Evolutionary conservation across 35 echinoderm and acorn worm genomes (phyloP).

Genomic region (Patiria miniata): DNA sequence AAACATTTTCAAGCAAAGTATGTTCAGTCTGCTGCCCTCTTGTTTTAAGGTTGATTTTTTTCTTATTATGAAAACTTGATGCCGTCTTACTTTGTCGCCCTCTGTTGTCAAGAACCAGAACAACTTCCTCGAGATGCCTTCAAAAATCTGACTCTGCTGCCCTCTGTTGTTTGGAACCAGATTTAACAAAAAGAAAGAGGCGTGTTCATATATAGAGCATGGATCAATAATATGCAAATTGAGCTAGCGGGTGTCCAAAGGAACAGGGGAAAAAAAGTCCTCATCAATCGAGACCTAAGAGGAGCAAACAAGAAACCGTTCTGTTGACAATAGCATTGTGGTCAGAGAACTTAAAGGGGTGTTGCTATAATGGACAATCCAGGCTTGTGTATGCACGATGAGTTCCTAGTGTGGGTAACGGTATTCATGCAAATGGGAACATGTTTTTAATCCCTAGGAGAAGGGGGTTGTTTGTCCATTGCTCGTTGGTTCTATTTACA

Average conservation of each 20-base stretch:
- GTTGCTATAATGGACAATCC: background rate
- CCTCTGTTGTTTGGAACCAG: no score
- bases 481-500: background rate
- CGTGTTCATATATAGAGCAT: background rate
- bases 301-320: background rate
- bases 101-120: no score
- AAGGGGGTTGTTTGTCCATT: background rate
- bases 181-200: no score
- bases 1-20: no score
- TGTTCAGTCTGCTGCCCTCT: no score
- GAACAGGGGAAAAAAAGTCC: background rate
- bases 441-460: background rate
- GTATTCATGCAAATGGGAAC: background rate
- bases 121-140: no score
- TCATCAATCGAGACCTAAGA: background rate
- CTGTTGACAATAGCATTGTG: background rate
- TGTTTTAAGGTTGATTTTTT: no score
- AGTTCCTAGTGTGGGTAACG: background rate
- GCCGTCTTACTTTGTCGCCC: no score
- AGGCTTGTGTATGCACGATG: background rate
- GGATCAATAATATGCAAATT: slow-evolving; percentile 22
- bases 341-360: background rate
- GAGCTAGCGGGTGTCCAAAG: background rate
- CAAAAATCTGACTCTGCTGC: no score
- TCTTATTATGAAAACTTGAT: no score